Conservation (phyloP, 2,113 vertebrate species). For the Sorex araneus region DNA sequence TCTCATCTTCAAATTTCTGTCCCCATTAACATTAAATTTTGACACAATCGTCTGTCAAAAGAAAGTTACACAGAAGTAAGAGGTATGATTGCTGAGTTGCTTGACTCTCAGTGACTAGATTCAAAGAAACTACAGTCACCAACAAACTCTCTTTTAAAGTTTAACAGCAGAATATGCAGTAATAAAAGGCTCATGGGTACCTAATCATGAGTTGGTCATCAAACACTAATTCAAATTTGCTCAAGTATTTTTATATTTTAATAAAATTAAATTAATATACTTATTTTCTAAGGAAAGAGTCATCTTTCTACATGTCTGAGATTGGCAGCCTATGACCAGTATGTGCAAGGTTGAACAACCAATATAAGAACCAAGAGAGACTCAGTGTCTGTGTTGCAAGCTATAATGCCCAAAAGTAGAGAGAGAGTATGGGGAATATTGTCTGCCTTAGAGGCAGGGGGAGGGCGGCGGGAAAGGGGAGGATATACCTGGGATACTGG, state of each 20-base stretch:
- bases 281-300: conserved; percentile 51
- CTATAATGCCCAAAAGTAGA: no score
- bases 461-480: no score
- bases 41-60: conserved; percentile 43
- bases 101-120: conserved; percentile 62
- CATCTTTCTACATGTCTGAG: conserved; percentile 9
- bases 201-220: conserved; percentile 4
- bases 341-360: neutral
- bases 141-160: conserved; percentile 62
- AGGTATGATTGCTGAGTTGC: conserved; percentile 68
- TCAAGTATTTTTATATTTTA: conserved; percentile 64
- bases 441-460: no score
- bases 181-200: conserved; percentile 58
- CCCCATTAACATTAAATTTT: conserved; percentile 56
- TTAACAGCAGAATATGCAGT: conserved; percentile 41
- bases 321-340: neutral
- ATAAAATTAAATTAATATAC: conserved; percentile 66
- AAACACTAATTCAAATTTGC: conserved; percentile 64
- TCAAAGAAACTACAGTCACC: conserved; percentile 55
- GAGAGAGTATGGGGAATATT: no score
- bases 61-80: conserved; percentile 70
- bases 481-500: no score
- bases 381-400: no score
- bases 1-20: conserved; percentile 23
- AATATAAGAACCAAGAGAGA: neutral